Evolutionary conservation across 2,888 invertebrate species (phyloP).

Genomic region (Entomobrya proxima): DNA sequence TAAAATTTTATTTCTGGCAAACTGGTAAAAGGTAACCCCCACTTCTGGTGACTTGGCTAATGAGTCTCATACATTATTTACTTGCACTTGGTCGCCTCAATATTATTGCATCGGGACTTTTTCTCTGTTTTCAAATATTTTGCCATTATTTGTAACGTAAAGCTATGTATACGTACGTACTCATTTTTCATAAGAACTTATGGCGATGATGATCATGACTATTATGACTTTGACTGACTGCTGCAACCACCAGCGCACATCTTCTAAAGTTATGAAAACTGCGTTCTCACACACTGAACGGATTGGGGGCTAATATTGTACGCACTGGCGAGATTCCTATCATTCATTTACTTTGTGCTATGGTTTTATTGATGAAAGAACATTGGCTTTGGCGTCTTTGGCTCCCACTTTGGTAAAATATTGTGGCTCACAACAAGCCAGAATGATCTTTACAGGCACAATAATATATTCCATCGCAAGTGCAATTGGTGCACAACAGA

Average conservation of each 20-base stretch:
- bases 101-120: background rate
- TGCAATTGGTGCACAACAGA: too few relatives aligned
- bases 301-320: too few relatives aligned
- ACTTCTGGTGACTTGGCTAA: background rate
- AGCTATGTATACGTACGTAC: background rate
- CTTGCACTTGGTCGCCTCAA: background rate
- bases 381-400: too few relatives aligned
- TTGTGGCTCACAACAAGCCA: too few relatives aligned
- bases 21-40: background rate
- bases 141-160: background rate
- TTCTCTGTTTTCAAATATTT: background rate
- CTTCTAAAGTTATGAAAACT: background rate
- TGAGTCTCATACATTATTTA: background rate
- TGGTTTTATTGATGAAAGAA: background rate
- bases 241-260: background rate
- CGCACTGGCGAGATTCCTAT: constrained; percentile 18
- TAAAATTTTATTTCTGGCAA: background rate
- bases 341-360: background rate
- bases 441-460: too few relatives aligned
- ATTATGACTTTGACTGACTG: background rate
- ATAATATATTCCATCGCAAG: too few relatives aligned
- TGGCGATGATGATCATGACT: background rate
- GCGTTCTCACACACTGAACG: background rate
- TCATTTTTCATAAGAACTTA: background rate
- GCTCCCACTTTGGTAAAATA: too few relatives aligned